Percentiles rank a stretch among this genome's conserved stretches.
Conservation (phyloP, 2,888 invertebrate genomes). For the Rapana venosa region DNA sequence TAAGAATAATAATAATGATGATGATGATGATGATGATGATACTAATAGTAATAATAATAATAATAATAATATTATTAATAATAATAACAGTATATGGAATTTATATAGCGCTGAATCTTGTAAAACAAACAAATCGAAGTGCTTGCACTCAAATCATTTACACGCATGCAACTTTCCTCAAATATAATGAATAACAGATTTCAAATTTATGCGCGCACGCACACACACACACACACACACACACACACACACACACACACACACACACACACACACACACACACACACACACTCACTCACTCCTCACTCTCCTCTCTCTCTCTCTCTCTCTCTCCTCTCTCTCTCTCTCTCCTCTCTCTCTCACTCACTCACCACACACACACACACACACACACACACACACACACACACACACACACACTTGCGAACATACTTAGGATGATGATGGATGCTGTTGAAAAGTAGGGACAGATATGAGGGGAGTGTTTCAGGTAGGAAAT, state of each 20-base stretch:
- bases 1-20: too few relatives aligned
- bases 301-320: too few relatives aligned
- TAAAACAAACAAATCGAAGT: background rate
- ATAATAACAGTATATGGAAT: too few relatives aligned
- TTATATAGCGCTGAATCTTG: too few relatives aligned
- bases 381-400: background rate
- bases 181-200: background rate
- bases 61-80: too few relatives aligned
- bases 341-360: background rate
- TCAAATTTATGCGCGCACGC: background rate
- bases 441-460: background rate
- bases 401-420: background rate
- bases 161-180: background rate
- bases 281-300: background rate
- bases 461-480: too few relatives aligned
- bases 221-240: background rate
- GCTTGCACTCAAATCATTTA: background rate
- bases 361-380: background rate
- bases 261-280: background rate
- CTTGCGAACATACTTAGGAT: background rate
- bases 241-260: constrained; percentile 4
- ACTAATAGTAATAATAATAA: too few relatives aligned
- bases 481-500: too few relatives aligned
- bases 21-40: too few relatives aligned
- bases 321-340: background rate